These are phyloP conservation scores for Craseonycteris thonglongyai DNA, from an alignment of 2,113 vertebrate species.

Conservation along the genomic window DNA sequence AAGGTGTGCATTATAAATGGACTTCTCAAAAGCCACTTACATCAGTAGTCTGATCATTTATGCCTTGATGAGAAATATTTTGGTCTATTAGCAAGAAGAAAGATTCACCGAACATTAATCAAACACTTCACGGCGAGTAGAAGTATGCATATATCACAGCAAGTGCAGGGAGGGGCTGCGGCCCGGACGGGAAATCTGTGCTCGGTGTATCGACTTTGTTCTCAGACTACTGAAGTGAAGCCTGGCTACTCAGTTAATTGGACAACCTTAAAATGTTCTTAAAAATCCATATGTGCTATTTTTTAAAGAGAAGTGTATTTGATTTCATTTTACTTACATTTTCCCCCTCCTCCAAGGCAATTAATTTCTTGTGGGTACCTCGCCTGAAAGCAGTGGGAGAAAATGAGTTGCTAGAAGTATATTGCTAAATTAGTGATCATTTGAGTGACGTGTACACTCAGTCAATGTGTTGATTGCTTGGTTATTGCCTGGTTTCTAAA, in stretches of 20 bases:
- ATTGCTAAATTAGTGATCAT: constrained; percentile 64
- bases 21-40: constrained; percentile 71
- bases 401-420: constrained; percentile 44
- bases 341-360: neutral
- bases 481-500: constrained; percentile 54
- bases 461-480: constrained; percentile 62
- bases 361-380: constrained; percentile 55
- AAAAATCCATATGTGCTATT: constrained; percentile 48
- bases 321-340: constrained; percentile 54
- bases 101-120: constrained; percentile 77
- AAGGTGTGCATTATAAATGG: constrained; percentile 76
- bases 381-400: constrained; percentile 57
- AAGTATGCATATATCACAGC: constrained; percentile 51
- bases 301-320: constrained; percentile 34
- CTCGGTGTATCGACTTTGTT: constrained; percentile 51
- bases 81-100: constrained; percentile 76
- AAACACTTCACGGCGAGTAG: constrained; percentile 69
- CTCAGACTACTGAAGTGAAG: constrained; percentile 41
- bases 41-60: constrained; percentile 68
- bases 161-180: constrained; percentile 36
- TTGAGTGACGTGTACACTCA: constrained; percentile 36
- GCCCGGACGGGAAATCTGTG: constrained; percentile 46
- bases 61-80: constrained; percentile 77
- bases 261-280: constrained; percentile 35
- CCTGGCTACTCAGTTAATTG: constrained; percentile 9